Evolutionary conservation across 2,797 vertebrate species (phyloP).

Genomic region (Microcaecilia unicolor): DNA sequence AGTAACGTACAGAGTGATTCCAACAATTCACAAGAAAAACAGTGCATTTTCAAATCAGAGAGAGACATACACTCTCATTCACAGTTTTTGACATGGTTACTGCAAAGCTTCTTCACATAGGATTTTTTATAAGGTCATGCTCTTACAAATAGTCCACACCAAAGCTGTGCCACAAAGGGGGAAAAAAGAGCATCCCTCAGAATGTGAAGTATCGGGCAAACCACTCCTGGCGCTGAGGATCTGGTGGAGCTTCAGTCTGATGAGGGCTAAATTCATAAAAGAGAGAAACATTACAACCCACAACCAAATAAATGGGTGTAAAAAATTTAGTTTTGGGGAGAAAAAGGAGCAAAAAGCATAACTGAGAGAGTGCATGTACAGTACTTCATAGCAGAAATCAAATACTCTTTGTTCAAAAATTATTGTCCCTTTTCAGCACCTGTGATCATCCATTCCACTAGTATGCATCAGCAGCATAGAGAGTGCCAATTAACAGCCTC

Average conservation of each 20-base stretch:
- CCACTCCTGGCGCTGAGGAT: constrained; percentile 95
- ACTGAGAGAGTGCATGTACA: no score
- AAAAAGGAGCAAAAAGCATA: background rate
- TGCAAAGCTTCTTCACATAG: constrained; percentile 46
- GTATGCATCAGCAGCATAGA: constrained; percentile 43
- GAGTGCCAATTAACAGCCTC: constrained; percentile 20
- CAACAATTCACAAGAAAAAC: constrained; percentile 52
- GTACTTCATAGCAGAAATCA: background rate
- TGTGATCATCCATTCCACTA: constrained; percentile 44
- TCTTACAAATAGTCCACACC: constrained; percentile 56
- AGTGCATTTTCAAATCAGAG: constrained; percentile 52
- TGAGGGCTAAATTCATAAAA: constrained; percentile 77
- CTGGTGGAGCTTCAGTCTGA: constrained; percentile 84
- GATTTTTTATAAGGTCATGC: constrained; percentile 68
- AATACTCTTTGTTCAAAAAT: no score
- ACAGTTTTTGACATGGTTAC: constrained; percentile 54
- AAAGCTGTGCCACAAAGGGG: constrained; percentile 40
- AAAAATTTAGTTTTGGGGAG: no score
- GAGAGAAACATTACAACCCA: constrained; percentile 37
- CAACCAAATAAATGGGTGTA: no score
- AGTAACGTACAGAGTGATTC: constrained; percentile 48
- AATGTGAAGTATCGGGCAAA: constrained; percentile 98
- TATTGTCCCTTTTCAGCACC: constrained; percentile 16
- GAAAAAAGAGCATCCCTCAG: constrained; percentile 57
- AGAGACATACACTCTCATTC: constrained; percentile 57